Evolutionary conservation across 2,797 vertebrate genomes (phyloP).

Genomic region (Diceros bicornis): DNA sequence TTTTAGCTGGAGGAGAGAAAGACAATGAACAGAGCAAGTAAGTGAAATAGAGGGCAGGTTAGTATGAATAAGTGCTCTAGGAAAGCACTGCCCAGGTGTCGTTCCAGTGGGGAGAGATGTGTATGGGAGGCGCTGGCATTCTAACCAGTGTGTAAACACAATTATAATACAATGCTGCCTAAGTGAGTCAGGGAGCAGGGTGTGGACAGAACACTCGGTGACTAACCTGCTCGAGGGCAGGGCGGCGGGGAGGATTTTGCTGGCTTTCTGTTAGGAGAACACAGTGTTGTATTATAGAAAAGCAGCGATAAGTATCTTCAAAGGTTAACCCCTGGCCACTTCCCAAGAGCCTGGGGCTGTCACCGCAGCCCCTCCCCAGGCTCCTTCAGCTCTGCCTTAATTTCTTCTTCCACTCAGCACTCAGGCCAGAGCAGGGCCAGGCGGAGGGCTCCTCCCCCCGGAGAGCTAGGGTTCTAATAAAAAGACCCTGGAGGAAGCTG

Average conservation of each 20-base stretch:
- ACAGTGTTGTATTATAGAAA: conserved; percentile 60
- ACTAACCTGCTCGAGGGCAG: conserved; percentile 61
- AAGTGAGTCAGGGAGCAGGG: conserved; percentile 56
- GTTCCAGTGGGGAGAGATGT: conserved; percentile 9
- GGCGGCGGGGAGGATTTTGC: conserved; percentile 45
- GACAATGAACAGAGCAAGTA: background rate
- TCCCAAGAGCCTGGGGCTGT: conserved; percentile 1
- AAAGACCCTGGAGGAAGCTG: background rate
- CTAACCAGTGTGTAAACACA: conserved; percentile 67
- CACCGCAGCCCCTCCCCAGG: background rate
- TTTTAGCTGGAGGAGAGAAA: background rate
- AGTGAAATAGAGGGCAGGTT: background rate
- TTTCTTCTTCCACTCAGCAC: background rate
- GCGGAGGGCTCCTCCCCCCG: background rate
- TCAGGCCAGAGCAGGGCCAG: background rate
- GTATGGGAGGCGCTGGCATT: background rate
- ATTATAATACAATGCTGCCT: conserved; percentile 68
- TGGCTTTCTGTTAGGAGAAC: conserved; percentile 44
- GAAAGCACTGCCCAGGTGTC: background rate
- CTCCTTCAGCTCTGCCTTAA: background rate
- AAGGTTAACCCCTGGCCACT: conserved; percentile 60
- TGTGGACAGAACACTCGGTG: conserved; percentile 72
- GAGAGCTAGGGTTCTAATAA: background rate
- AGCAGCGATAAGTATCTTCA: conserved; percentile 56
- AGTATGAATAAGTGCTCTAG: background rate